Conservation (phyloP, 1,140 invertebrate species). For the Drosophila teissieri region DNA sequence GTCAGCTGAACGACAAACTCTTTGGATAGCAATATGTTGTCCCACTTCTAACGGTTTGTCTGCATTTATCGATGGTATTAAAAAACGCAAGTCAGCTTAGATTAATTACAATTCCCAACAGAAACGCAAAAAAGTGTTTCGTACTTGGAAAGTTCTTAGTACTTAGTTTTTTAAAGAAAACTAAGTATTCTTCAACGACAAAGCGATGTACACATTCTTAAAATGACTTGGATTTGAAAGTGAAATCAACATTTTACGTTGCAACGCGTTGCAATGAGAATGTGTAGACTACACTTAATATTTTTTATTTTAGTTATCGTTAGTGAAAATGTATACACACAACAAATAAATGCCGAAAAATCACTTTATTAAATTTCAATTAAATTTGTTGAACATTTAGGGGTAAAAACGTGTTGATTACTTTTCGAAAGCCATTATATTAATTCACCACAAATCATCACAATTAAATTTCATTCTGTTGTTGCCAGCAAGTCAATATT, state of each 20-base stretch:
- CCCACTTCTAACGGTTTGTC: constrained; percentile 9
- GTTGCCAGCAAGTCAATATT: constrained; percentile 5
- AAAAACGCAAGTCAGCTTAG: constrained; percentile 9
- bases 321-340: too few species aligned
- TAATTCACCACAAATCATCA: constrained; percentile 13
- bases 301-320: too few species aligned
- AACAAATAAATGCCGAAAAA: neutral
- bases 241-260: too few species aligned
- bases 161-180: too few species aligned
- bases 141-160: too few species aligned
- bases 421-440: constrained; percentile 1
- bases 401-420: neutral
- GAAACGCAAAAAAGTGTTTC: neutral
- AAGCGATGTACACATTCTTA: too few species aligned
- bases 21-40: constrained; percentile 24
- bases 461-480: constrained; percentile 7
- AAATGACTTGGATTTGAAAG: too few species aligned
- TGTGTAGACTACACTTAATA: neutral
- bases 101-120: constrained; percentile 23
- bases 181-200: too few species aligned
- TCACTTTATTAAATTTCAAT: too few species aligned
- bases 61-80: constrained; percentile 5
- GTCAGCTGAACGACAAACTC: constrained; percentile 22
- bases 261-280: too few species aligned
- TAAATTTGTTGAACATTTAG: neutral